Evolutionary conservation across 2,113 vertebrate genomes (phyloP), one percentile per base, ranked within the genome.

Genomic region (Aramus guarauna): DNA sequence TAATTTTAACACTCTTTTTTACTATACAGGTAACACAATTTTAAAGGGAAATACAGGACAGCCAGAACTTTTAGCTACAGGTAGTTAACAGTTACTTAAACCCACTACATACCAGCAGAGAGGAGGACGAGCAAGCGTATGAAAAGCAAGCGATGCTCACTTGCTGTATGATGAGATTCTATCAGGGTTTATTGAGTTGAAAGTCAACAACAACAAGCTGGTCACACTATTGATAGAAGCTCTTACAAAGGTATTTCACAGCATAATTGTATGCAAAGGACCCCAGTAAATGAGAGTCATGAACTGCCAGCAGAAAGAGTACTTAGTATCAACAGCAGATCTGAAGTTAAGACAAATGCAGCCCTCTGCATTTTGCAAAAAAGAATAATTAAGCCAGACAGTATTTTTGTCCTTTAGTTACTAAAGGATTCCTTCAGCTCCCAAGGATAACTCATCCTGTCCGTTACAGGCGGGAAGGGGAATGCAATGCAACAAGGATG

Each of bases 161-260:
- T 73, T 30, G 60, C 74, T 69, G 17, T 50, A 55, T 21, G 32
- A 92, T 82, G 79, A 96, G 96, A 96, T 81, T 55, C 66, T 96
- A 47, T 95, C 85, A 63, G 63, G 58, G 85, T 77, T 96, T 95
- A 96, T 64, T 36, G 95, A 97, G 96, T 94, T 97, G 92, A 66
- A 90, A 98, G 96, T 96, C 97, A 97, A 97, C 96, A 97, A 97
- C 94, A 97, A 60, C 12, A 90, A 98, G 97, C 91, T 68, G 45
- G 88, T 95, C 88, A 93, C 72, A 60, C 81, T 95, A 93, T 84
- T 97, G 97, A 96, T 47, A 97, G 95, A 96, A 96, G 96, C 96
- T 95, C 95, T 97, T 96, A 95, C 58, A 83, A 94, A 92, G 94
- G 92, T 91, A 96, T 91, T 97, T 98, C 90, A 97, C 86, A 95